Conservation (phyloP, 2,113 vertebrate species). For the Mustelus asterias region DNA sequence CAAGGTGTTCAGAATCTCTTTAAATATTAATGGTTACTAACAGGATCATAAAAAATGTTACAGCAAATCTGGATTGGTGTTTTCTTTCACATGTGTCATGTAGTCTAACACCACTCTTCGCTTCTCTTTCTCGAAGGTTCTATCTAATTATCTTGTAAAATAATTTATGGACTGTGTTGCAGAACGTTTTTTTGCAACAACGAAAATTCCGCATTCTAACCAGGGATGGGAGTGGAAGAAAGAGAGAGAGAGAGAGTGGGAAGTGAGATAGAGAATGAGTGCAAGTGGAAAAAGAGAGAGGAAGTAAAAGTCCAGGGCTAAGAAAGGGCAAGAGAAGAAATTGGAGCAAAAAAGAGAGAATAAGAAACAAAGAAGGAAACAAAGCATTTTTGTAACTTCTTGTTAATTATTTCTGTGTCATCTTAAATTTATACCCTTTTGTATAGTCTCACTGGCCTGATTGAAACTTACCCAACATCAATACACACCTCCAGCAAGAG, state of each 20-base stretch:
- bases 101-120: neutral
- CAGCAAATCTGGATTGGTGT: neutral
- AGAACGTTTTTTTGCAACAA: neutral
- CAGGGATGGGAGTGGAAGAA: neutral
- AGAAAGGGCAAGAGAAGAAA: too few relatives aligned
- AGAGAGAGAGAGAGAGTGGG: neutral
- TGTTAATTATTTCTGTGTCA: neutral
- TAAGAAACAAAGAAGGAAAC: neutral
- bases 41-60: neutral
- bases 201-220: too few relatives aligned
- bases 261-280: neutral
- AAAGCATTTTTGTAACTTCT: neutral
- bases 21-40: too few relatives aligned
- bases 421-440: neutral
- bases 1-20: too few relatives aligned
- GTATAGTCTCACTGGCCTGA: neutral
- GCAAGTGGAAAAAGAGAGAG: neutral
- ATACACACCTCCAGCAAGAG: neutral
- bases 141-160: neutral
- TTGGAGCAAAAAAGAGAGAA: neutral
- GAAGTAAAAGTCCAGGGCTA: too few relatives aligned
- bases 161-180: neutral
- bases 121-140: neutral
- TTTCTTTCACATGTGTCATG: neutral
- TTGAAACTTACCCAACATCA: neutral